Evolutionary conservation across 2,113 vertebrate genomes (phyloP).

Genomic region (Dromiciops gliroides): DNA sequence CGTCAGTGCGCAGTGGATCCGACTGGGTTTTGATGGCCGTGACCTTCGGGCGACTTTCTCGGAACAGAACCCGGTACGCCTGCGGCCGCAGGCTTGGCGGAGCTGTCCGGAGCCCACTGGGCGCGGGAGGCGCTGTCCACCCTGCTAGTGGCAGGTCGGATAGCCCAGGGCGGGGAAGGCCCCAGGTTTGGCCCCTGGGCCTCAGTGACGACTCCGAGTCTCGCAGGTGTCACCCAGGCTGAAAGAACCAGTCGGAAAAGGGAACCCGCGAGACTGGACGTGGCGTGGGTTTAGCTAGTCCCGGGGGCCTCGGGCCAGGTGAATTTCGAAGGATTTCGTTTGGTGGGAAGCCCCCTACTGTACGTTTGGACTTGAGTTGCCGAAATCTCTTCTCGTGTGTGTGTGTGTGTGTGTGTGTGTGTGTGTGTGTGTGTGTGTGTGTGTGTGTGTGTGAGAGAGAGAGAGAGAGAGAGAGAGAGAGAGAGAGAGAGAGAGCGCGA

Average conservation of each 20-base stretch:
- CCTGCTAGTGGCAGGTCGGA: not conserved
- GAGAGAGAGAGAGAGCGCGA: too few relatives aligned
- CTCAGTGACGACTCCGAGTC: fast-evolving
- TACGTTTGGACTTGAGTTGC: not conserved
- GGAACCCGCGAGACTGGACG: not conserved
- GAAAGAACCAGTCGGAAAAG: not conserved
- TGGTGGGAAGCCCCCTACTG: not conserved
- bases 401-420: not conserved
- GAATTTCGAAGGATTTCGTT: not conserved
- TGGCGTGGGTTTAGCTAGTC: not conserved
- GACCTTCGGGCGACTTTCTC: not conserved
- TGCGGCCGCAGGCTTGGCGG: fast-evolving
- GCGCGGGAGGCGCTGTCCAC: not conserved
- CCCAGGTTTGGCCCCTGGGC: not conserved
- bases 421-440: not conserved
- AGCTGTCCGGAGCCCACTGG: not conserved
- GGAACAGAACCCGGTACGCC: not conserved
- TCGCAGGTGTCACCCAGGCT: not conserved
- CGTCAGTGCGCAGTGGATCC: not conserved
- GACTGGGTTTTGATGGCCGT: not conserved
- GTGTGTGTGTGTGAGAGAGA: too few relatives aligned
- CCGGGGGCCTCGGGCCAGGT: not conserved
- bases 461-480: too few relatives aligned
- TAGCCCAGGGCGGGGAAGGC: not conserved
- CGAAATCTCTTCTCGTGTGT: not conserved